These are phyloP conservation scores for Prorops nasuta DNA, from an alignment of 1,140 invertebrate species.

Conservation along the genomic window DNA sequence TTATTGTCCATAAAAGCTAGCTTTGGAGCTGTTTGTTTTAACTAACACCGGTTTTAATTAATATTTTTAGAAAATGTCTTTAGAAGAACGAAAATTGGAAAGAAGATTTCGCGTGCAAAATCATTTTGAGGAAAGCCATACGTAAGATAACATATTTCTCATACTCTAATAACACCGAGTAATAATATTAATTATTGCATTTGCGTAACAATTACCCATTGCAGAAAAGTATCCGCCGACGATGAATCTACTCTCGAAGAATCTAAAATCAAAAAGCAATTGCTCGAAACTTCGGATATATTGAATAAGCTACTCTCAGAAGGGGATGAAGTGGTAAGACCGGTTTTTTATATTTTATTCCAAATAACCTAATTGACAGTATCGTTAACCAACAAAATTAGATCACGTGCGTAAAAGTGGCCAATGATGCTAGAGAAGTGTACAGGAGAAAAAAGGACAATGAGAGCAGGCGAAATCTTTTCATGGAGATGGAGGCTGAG, in stretches of 20 bases:
- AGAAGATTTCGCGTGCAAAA: conserved; percentile 62
- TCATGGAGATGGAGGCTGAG: conserved; percentile 68
- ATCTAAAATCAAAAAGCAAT: conserved; percentile 60
- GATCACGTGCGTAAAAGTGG: conserved; percentile 67
- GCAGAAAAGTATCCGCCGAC: too few relatives aligned
- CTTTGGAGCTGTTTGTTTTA: too few relatives aligned
- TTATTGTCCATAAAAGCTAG: too few relatives aligned
- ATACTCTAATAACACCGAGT: too few relatives aligned
- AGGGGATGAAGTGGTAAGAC: conserved; percentile 67
- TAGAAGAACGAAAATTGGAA: conserved; percentile 64
- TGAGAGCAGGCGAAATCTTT: conserved; percentile 50
- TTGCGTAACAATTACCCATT: too few relatives aligned
- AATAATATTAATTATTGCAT: too few relatives aligned
- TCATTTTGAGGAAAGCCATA: conserved; percentile 48
- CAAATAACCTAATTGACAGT: background rate
- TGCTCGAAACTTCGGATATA: conserved; percentile 59
- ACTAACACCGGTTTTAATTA: too few relatives aligned
- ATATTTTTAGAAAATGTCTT: too few relatives aligned
- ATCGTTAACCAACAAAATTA: conserved; percentile 17
- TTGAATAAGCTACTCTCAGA: conserved; percentile 64
- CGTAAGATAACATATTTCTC: background rate
- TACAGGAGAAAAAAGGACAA: conserved; percentile 56
- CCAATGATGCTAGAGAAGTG: conserved; percentile 70
- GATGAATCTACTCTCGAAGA: conserved; percentile 26
- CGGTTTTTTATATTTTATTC: background rate